Evolutionary conservation across 2,797 vertebrate genomes (phyloP), one percentile per base, ranked within the genome.

Genomic region (Eulemur rubriventer): DNA sequence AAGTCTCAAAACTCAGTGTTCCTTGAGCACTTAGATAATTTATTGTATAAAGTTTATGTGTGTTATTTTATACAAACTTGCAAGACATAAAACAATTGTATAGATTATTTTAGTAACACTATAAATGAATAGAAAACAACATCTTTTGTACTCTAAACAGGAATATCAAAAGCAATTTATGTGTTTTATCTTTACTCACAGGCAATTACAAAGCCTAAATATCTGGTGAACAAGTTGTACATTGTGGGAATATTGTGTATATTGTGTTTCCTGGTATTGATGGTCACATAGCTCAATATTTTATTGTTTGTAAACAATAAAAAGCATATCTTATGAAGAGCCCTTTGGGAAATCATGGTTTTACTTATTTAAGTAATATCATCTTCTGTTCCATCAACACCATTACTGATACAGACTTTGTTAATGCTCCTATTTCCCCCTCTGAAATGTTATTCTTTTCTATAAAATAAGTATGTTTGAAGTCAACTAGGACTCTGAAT

Each of bases 131-230:
- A 57, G 76, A 46, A 92, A 61, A 55, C 5, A 3, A 33, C 10
- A 6, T 0, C 43, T 86, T 96, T 91, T 97, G 24, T 46, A 35
- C 41, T 14, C 2, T n/a, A 14, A 80, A 7, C 11, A 80, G 52
- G 75, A 55, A 76, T 95, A 18, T 4, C 10, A 90, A 95, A 97
- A 96, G 0, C 3, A 63, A 79, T 89, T 96, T 94, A 89, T 57
- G 83, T 96, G 82, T 91, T 97, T 97, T 75, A 48, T 89, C 12
- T n/a, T 14, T 52, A 30, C 50, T 85, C 63, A 61, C 14, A 28
- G n/a, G 38, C 2, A 87, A 33, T 73, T 92, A 72, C 6, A 72
- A 89, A 91, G 81, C 38, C 91, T 61, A 76, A 16, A 92, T 52
- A 41, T 7, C 38, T 65, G 46, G 38, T 69, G 46, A 96, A 84